These are phyloP conservation scores for Drosophila barbarae DNA, from an alignment of 2,888 invertebrate genomes.

Conservation along the genomic window DNA sequence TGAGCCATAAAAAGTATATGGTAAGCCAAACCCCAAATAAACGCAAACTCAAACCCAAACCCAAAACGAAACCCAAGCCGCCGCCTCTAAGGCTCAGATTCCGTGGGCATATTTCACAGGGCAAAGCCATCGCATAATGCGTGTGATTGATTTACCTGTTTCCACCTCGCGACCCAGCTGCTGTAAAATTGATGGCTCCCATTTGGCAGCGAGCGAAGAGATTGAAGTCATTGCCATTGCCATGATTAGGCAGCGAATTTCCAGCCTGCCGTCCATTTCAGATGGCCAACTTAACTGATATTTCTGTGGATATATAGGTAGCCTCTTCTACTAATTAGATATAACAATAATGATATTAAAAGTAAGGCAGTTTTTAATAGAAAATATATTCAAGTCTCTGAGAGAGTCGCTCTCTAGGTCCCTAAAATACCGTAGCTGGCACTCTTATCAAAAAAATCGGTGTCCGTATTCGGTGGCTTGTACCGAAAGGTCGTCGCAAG, in stretches of 20 bases:
- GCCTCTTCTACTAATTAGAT: neutral
- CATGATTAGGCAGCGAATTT: slow-evolving; percentile 35
- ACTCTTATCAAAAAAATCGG: slow-evolving; percentile 10
- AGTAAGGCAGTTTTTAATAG: neutral
- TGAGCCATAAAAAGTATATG: slow-evolving; percentile 62
- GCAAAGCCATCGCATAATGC: slow-evolving; percentile 58
- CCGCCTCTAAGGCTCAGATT: slow-evolving; percentile 14
- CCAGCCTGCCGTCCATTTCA: slow-evolving; percentile 7
- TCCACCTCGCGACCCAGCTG: slow-evolving; percentile 39
- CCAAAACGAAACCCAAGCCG: slow-evolving; percentile 14
- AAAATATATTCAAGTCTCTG: neutral
- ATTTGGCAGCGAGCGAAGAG: slow-evolving; percentile 46
- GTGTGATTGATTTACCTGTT: slow-evolving; percentile 69
- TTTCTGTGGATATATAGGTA: neutral
- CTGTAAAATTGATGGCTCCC: slow-evolving; percentile 58
- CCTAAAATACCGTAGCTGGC: neutral
- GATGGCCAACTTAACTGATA: slow-evolving; percentile 3
- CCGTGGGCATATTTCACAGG: slow-evolving; percentile 46
- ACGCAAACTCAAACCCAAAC: slow-evolving; percentile 33
- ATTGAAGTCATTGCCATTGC: slow-evolving; percentile 40
- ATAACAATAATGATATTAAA: neutral
- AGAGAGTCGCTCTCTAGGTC: neutral
- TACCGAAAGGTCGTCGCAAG: slow-evolving; percentile 55
- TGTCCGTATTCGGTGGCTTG: slow-evolving; percentile 15
- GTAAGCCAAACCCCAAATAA: slow-evolving; percentile 39